Conservation (phyloP, 2,797 vertebrate species). For the Zalophus californianus region DNA sequence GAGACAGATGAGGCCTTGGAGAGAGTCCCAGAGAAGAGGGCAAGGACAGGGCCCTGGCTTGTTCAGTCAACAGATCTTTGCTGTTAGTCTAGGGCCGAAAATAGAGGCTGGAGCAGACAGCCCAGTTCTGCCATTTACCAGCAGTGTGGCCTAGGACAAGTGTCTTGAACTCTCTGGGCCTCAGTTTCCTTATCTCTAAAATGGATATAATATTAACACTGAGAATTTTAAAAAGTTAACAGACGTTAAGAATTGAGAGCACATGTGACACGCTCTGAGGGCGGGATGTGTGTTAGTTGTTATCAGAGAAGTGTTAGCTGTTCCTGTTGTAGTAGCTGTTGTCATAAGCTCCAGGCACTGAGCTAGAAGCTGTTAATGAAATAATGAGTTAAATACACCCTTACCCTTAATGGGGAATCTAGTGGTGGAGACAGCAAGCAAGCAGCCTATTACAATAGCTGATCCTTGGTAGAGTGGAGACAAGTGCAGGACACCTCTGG, state of each 20-base stretch:
- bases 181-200: constrained; percentile 2
- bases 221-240: neutral
- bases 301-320: neutral
- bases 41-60: neutral
- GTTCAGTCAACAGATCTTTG: neutral
- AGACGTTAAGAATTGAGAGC: neutral
- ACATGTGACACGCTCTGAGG: neutral
- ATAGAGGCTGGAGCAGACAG: neutral
- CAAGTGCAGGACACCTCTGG: neutral
- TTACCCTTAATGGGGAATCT: neutral
- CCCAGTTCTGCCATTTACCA: neutral
- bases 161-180: neutral
- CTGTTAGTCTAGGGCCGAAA: neutral
- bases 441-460: neutral
- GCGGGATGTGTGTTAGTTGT: neutral
- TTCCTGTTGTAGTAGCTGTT: neutral
- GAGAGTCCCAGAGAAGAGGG: neutral
- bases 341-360: neutral
- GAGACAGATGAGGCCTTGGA: neutral
- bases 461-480: neutral
- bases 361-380: neutral
- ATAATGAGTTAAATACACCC: neutral
- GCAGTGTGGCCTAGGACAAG: neutral
- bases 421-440: neutral
- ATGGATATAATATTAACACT: neutral